phyloP scores from a whole-genome alignment of 2,113 vertebrate genomes.

The Melanotaenia duboulayi region DNA sequence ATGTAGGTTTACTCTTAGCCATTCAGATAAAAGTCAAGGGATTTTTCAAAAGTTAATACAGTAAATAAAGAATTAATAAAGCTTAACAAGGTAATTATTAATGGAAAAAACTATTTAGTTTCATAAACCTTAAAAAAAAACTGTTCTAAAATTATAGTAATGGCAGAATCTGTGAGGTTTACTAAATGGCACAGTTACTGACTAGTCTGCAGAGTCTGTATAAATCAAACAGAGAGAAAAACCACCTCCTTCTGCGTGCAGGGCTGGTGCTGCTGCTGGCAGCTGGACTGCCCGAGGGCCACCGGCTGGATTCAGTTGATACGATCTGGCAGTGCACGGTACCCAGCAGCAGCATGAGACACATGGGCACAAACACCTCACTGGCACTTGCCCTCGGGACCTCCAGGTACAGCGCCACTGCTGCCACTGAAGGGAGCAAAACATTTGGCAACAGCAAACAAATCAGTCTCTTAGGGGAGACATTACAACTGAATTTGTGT shows the following conservation, averaged over 20 bases:
- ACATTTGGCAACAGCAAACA: conserved; percentile 58
- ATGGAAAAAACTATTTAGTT: background rate
- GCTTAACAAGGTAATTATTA: too few relatives aligned
- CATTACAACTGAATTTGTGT: conserved; percentile 54
- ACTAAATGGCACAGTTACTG: background rate
- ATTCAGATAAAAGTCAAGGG: background rate
- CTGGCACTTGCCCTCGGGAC: conserved; percentile 89
- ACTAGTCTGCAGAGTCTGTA: background rate
- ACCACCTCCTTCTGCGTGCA: conserved; percentile 88
- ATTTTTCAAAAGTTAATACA: background rate
- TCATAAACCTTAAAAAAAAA: too few relatives aligned
- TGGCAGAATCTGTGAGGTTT: background rate
- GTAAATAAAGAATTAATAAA: background rate
- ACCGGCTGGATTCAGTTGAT: conserved; percentile 88
- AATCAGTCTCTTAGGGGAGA: conserved; percentile 47
- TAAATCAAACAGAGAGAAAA: conserved; percentile 46
- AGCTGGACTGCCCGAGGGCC: conserved; percentile 71
- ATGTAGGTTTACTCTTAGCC: too few relatives aligned
- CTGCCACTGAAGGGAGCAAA: conserved; percentile 83
- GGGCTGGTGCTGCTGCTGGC: conserved; percentile 81
- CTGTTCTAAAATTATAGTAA: background rate
- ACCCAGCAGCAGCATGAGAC: conserved; percentile 96
- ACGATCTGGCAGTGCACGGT: conserved; percentile 99
- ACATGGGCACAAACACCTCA: conserved; percentile 92
- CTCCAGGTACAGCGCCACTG: conserved; percentile 87